A percentile compares a stretch with the other conserved stretches of the same genome.
These are phyloP conservation scores for Willowsia nigromaculata DNA, from an alignment of 2,888 invertebrate genomes.

Conservation along the genomic window DNA sequence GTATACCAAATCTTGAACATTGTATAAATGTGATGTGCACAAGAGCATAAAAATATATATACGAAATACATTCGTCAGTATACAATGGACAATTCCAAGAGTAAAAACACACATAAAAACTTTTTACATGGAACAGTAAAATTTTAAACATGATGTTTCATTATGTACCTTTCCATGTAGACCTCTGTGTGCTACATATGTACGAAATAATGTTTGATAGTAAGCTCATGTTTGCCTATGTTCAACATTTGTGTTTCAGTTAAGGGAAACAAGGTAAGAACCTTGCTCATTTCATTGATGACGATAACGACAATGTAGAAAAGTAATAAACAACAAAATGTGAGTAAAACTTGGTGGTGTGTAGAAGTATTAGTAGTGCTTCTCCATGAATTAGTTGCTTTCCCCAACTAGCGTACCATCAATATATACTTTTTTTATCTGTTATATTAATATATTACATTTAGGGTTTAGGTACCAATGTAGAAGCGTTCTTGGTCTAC, in stretches of 20 bases:
- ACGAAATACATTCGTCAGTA: background rate
- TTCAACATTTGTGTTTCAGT: constrained; percentile 60
- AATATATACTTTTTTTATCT: constrained; percentile 35
- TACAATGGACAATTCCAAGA: background rate
- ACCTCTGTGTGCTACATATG: constrained; percentile 7
- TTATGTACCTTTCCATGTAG: constrained; percentile 58
- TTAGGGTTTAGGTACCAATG: background rate
- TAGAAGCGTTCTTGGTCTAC: background rate
- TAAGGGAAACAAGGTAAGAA: constrained; percentile 52
- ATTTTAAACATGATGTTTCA: constrained; percentile 46
- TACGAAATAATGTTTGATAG: constrained; percentile 36
- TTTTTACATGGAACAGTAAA: constrained; percentile 42
- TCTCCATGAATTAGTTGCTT: constrained; percentile 27
- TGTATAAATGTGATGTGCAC: too few species aligned
- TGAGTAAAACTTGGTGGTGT: background rate
- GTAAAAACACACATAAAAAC: background rate
- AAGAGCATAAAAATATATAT: background rate
- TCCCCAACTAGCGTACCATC: constrained; percentile 30
- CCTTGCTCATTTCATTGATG: constrained; percentile 39
- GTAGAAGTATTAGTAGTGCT: constrained; percentile 15
- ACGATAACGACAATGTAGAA: constrained; percentile 46
- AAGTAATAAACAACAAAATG: constrained; percentile 38
- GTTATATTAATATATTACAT: background rate
- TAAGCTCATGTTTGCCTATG: constrained; percentile 44
- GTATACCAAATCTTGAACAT: too few species aligned